These are phyloP conservation scores for Willisornis vidua DNA, from an alignment of 2,113 vertebrate species.

Conservation along the genomic window DNA sequence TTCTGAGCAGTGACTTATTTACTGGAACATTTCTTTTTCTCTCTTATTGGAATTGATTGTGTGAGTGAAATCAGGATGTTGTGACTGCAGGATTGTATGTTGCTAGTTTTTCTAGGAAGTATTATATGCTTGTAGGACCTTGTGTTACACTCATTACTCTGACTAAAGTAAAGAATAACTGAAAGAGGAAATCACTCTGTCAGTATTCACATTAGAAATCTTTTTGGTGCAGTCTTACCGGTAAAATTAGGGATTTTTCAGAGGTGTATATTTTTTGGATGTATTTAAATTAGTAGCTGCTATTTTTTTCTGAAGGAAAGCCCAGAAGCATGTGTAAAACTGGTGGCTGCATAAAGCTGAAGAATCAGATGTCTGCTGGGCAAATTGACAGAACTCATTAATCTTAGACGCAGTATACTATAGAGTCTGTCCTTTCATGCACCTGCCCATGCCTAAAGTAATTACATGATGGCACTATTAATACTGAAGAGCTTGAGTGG, in stretches of 20 bases:
- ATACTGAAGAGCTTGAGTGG: conserved; percentile 78
- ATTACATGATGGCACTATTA: conserved; percentile 87
- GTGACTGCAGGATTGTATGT: background rate
- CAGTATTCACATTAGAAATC: conserved; percentile 34
- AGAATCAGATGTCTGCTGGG: conserved; percentile 84
- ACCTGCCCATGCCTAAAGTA: conserved; percentile 83
- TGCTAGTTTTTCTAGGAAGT: background rate
- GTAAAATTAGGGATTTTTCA: conserved; percentile 33
- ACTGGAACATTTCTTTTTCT: conserved; percentile 33
- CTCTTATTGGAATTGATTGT: background rate
- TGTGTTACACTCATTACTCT: conserved; percentile 25
- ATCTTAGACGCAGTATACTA: conserved; percentile 80
- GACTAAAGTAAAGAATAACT: conserved; percentile 44
- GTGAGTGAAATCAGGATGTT: conserved; percentile 28
- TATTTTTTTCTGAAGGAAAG: conserved; percentile 25
- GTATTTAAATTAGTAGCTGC: conserved; percentile 72
- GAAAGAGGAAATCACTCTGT: background rate
- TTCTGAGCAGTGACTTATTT: conserved; percentile 58
- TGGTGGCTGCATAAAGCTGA: conserved; percentile 76
- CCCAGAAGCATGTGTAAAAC: conserved; percentile 74
- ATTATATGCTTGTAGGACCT: background rate
- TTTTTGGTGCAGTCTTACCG: conserved; percentile 32
- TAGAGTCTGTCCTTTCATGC: conserved; percentile 81
- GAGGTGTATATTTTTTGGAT: conserved; percentile 44
- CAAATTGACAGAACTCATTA: conserved; percentile 88